Conservation (phyloP, 2,888 invertebrate genomes). For the Halocaridina rubra region DNA sequence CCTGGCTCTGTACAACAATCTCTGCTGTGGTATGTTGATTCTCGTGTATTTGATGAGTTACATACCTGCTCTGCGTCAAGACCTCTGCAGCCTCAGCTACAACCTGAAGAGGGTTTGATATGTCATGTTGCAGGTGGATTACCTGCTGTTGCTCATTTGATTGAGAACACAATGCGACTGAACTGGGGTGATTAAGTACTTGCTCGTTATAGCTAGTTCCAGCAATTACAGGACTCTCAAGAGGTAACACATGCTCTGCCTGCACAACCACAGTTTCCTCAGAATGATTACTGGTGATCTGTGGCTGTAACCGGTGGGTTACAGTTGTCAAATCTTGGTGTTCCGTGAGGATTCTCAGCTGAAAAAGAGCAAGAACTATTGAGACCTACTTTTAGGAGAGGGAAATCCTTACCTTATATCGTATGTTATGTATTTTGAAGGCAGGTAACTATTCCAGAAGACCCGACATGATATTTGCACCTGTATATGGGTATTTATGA, state of each 20-base stretch:
- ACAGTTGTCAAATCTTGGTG: not conserved
- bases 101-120: constrained; percentile 36
- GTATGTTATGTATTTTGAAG: too few relatives aligned
- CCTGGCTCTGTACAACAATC: not conserved
- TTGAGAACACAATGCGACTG: constrained; percentile 23
- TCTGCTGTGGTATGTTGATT: not conserved
- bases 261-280: constrained; percentile 29
- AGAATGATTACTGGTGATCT: not conserved
- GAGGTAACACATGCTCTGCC: constrained; percentile 23
- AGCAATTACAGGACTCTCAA: constrained; percentile 26
- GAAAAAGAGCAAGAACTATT: too few relatives aligned
- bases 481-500: too few relatives aligned
- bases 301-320: not conserved
- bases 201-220: not conserved
- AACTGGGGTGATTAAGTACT: not conserved
- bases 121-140: constrained; percentile 1
- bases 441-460: too few relatives aligned
- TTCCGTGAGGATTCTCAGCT: not conserved
- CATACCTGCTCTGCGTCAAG: constrained; percentile 30
- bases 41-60: constrained; percentile 5
- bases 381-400: too few relatives aligned
- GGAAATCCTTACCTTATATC: too few relatives aligned
- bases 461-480: too few relatives aligned
- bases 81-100: constrained; percentile 44
- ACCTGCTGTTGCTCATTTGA: not conserved